Evolutionary conservation across 2,888 invertebrate species (phyloP), one percentile per base, ranked within the genome.

Genomic region (Calliphora vomitoria): DNA sequence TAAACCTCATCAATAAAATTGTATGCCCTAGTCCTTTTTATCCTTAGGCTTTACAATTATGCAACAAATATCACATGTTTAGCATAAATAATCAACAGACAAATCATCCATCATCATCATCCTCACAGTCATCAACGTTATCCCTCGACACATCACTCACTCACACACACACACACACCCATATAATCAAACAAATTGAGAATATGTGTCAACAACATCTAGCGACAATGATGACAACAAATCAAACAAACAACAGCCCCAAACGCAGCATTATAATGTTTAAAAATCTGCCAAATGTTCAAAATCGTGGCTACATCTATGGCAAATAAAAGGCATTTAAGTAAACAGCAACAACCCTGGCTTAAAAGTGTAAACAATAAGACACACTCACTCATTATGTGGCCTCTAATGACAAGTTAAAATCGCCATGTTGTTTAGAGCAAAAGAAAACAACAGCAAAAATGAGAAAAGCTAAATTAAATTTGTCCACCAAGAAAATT

Each of bases 31-130:
- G 20, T 15, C 18, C 15, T 15, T 31, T 31, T n/a, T 31, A 5
- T 4, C 66, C 8, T 3, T 41, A 15, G 38, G 20, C 60, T 58
- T 55, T 8, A 50, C 78, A 71, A 78, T 78, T 78, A 47, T 71
- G 78, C 78, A 83, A 78, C 58, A 62, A 83, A 78, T 78, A 68
- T 55, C 58, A 74, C 71, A 79, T 86, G 53, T 69, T 82, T 82
- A 71, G 76, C 78, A 82, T 82, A 82, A 78, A 86, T 86, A 82
- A 81, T 85, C 78, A 74, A 60, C 74, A 79, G 66, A 53, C 81
- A 66, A 79, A 79, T 62, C 81, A 82, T 79, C 72, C 76, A 82
- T 86, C 62, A 71, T 83, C 31, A 18, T 53, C 72, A 82, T 44
- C 8, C 10, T 11, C 15, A 13, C 55, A 62, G 10, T 25, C 55